Conservation (phyloP, 2,888 invertebrate species). For the Dasypogon diadema region DNA sequence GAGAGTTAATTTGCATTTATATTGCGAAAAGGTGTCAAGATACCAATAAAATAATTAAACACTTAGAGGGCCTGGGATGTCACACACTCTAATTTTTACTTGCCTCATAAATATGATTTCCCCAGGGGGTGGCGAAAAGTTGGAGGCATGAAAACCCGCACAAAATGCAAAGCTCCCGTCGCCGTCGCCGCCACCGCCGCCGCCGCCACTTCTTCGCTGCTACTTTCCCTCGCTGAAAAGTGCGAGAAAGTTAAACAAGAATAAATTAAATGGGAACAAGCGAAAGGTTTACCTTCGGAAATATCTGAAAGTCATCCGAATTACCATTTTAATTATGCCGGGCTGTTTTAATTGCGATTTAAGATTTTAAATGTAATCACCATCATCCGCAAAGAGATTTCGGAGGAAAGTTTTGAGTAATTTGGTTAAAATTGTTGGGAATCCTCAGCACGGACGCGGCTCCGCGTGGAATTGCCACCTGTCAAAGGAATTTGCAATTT, state of each 20-base stretch:
- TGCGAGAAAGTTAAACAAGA: constrained; percentile 46
- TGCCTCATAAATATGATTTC: constrained; percentile 47
- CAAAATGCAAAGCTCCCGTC: constrained; percentile 20
- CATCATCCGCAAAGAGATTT: constrained; percentile 12
- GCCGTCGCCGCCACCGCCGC: too few species aligned
- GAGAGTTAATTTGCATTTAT: constrained; percentile 48
- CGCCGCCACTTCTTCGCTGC: background rate
- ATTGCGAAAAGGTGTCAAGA: constrained; percentile 51
- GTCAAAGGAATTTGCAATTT: background rate
- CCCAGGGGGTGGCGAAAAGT: constrained; percentile 19
- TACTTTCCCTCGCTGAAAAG: constrained; percentile 1
- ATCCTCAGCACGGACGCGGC: background rate
- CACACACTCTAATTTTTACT: constrained; percentile 51
- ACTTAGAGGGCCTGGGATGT: constrained; percentile 40
- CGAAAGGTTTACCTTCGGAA: constrained; percentile 29
- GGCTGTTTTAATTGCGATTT: constrained; percentile 38
- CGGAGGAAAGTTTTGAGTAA: constrained; percentile 27
- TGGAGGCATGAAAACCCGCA: constrained; percentile 17
- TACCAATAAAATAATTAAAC: constrained; percentile 52
- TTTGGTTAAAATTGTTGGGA: constrained; percentile 18
- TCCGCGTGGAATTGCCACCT: background rate
- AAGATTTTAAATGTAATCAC: constrained; percentile 49
- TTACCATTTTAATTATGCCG: constrained; percentile 45
- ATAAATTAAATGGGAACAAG: constrained; percentile 40
- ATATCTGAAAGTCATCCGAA: constrained; percentile 41